A percentile compares a stretch with the other conserved stretches of the same genome.
Conservation (phyloP, 2,888 invertebrate genomes). For the Autographa pulchrina region DNA sequence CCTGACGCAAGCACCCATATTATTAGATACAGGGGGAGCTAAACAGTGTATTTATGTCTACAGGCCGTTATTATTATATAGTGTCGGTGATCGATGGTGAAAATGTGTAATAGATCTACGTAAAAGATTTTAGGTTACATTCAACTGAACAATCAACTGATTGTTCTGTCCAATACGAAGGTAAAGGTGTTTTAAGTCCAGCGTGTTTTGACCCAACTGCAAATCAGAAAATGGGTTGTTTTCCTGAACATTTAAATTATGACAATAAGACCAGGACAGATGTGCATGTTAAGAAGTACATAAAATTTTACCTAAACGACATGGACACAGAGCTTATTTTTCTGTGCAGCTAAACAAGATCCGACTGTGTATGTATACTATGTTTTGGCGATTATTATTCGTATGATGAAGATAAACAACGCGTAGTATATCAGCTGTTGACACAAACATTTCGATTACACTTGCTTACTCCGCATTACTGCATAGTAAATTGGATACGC, state of each 20-base stretch:
- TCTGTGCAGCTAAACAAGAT: neutral
- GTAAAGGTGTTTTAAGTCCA: no score
- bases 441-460: conserved; percentile 4
- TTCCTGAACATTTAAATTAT: no score
- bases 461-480: neutral
- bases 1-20: conserved; percentile 42
- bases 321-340: neutral
- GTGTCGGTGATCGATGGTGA: no score
- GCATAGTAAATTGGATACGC: conserved; percentile 7
- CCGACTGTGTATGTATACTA: neutral
- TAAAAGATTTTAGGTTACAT: no score
- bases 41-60: conserved; percentile 29
- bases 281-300: no score
- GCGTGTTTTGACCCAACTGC: no score
- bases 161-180: no score
- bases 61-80: no score
- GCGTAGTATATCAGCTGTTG: conserved; percentile 5
- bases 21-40: conserved; percentile 38
- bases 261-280: no score
- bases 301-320: neutral
- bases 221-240: no score
- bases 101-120: no score
- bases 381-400: neutral
- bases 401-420: neutral
- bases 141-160: no score